These are phyloP conservation scores for Cyclargus thomasi DNA, from an alignment of 1,140 invertebrate genomes.

Conservation along the genomic window DNA sequence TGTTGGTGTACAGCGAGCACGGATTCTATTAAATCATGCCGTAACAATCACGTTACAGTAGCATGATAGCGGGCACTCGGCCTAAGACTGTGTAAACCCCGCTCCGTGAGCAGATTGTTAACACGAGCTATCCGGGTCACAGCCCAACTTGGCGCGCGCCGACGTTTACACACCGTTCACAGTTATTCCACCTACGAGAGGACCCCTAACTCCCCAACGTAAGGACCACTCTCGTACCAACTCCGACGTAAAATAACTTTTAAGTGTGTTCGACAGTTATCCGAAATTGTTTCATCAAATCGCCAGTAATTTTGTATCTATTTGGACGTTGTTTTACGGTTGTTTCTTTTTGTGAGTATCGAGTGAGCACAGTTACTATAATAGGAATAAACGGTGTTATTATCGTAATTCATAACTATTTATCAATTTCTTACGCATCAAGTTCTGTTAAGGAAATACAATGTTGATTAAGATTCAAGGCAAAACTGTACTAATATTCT, in stretches of 20 bases:
- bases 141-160: conserved; percentile 16
- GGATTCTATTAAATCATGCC: not conserved
- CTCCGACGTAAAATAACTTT: not conserved
- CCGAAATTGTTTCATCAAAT: not conserved
- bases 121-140: conserved; percentile 53
- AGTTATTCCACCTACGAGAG: too few species aligned
- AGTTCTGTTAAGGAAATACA: too few species aligned
- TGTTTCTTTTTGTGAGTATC: not conserved
- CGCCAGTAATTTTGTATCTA: not conserved
- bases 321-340: not conserved
- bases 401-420: not conserved
- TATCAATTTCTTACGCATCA: too few species aligned
- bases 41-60: not conserved
- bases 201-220: too few species aligned
- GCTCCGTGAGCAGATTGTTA: conserved; percentile 57
- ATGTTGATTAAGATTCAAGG: too few species aligned
- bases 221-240: too few species aligned
- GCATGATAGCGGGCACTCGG: not conserved
- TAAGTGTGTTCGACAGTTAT: not conserved
- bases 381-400: not conserved
- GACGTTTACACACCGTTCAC: not conserved
- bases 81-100: conserved; percentile 2
- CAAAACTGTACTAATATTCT: too few species aligned
- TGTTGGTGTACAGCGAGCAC: too few species aligned
- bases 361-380: not conserved